Base-by-base conservation (phyloP, 2,113 vertebrate species). In the Sapajus apella region DNA sequence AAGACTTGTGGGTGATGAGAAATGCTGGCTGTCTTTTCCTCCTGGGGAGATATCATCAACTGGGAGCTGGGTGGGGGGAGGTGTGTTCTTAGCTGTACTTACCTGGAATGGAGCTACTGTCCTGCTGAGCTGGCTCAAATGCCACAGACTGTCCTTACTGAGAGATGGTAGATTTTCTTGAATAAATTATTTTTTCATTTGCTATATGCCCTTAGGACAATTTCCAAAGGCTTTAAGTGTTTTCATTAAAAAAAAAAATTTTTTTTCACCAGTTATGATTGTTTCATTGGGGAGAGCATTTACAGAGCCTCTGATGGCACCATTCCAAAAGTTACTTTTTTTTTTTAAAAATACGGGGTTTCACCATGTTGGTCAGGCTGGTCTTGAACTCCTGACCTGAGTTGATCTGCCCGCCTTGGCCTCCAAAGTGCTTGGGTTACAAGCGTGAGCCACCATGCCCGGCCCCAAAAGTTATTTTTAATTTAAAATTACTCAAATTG, bases 261-360 rank as follows among this genome's bases (percentile, higher is more conserved):
- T 47, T 47, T 95, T 92, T 86, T 92, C 32, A 90, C 73, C 35
- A 37, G 47, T 88, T 88, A 47, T 3, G 23, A 10, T 84, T 76
- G 47, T 86, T 87, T 68, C 56, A 76, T 55, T 84, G 76, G 50
- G 5, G 18, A 87, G 84, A 75, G n/a, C 70, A 43, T 70, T 23
- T n/a, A 70, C 55, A 82, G 50, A 92, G 23, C 55, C 89, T 50
- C 61, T 75, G 9, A 64, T 96, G 43, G 17, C 17, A 72, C 30
- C 61, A 96, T 92, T 95, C 47, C 72, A 91, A 43, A 93, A 80
- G 37, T 93, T 18, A 64, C 52, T 96, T 97, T 83, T 52, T 52
- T 52, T 52, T 52, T 52, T 52, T 52, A 5, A 4, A 50, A 52
- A 52, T 16, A 52, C 5, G 16, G 16, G 52, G 52, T 52, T 52